Percentiles rank a stretch among this genome's conserved stretches.
These are phyloP conservation scores for Meteorus sp. DNA, from an alignment of 1,140 invertebrate genomes.

Conservation along the genomic window DNA sequence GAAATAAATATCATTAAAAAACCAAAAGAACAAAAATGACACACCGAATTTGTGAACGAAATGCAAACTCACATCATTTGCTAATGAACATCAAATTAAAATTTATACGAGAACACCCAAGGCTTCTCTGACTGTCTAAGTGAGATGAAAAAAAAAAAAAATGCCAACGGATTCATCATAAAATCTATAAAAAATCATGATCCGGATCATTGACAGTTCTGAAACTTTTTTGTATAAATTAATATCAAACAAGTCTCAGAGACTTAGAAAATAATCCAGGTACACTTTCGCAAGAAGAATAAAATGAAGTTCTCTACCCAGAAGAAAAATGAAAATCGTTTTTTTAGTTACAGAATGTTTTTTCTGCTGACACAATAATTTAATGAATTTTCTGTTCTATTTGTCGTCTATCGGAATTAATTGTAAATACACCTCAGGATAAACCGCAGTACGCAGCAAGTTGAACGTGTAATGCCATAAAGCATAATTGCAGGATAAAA, in stretches of 20 bases:
- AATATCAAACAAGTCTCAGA: neutral
- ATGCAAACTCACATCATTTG: too few species aligned
- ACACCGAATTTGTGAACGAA: too few species aligned
- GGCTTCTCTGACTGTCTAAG: conserved; percentile 51
- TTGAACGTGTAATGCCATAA: conserved; percentile 48
- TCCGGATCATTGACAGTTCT: conserved; percentile 19
- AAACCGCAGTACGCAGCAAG: conserved; percentile 52
- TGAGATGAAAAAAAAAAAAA: conserved; percentile 49
- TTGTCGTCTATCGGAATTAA: too few species aligned
- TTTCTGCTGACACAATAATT: conserved; percentile 55
- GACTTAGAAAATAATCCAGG: neutral
- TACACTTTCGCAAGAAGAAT: conserved; percentile 1
- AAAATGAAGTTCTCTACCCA: conserved; percentile 24
- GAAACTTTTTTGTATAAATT: conserved; percentile 3
- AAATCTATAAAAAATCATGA: conserved; percentile 54
- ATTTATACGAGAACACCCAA: conserved; percentile 41
- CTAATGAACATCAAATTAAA: too few species aligned
- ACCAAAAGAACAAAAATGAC: too few species aligned
- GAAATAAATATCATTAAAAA: too few species aligned
- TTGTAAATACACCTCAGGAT: conserved; percentile 59
- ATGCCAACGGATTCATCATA: conserved; percentile 57
- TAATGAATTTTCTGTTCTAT: conserved; percentile 28
- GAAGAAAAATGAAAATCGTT: conserved; percentile 38
- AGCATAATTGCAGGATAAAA: conserved; percentile 40
- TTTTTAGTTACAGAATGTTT: conserved; percentile 58